A percentile compares a stretch with the other conserved stretches of the same genome.
phyloP scores from a whole-genome alignment of 2,888 invertebrate species.

The Xylota sylvarum region DNA sequence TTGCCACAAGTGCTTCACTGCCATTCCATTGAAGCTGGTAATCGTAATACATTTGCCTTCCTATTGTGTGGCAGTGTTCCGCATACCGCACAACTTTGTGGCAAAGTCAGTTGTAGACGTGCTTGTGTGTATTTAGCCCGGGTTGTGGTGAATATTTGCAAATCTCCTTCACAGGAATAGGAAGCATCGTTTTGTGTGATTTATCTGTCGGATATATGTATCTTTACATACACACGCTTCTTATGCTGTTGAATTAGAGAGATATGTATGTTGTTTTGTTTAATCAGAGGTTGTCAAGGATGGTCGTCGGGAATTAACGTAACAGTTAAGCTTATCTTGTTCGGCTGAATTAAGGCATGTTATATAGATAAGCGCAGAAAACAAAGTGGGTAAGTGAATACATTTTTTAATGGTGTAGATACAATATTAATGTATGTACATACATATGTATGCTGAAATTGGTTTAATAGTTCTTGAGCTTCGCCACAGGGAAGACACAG shows the following conservation, averaged over 20 bases:
- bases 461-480: no score
- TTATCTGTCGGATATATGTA: not conserved
- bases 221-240: not conserved
- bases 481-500: no score
- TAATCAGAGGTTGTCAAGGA: conserved; percentile 21
- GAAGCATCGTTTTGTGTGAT: conserved; percentile 1
- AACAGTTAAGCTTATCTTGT: not conserved
- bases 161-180: not conserved
- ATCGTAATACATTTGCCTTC: conserved; percentile 58
- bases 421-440: no score
- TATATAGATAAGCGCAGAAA: not conserved
- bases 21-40: conserved; percentile 52
- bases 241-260: conserved; percentile 1
- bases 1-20: conserved; percentile 50
- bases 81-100: conserved; percentile 64
- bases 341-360: not conserved
- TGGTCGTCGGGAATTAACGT: conserved; percentile 32
- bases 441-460: no score
- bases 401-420: no score
- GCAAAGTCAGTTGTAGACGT: conserved; percentile 43
- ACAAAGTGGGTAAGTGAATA: no score
- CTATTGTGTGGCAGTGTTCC: conserved; percentile 52
- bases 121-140: conserved; percentile 6
- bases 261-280: not conserved
- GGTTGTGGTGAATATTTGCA: conserved; percentile 17